These are phyloP conservation scores for Xenopus borealis DNA, from an alignment of 2,113 vertebrate genomes.

Conservation along the genomic window DNA sequence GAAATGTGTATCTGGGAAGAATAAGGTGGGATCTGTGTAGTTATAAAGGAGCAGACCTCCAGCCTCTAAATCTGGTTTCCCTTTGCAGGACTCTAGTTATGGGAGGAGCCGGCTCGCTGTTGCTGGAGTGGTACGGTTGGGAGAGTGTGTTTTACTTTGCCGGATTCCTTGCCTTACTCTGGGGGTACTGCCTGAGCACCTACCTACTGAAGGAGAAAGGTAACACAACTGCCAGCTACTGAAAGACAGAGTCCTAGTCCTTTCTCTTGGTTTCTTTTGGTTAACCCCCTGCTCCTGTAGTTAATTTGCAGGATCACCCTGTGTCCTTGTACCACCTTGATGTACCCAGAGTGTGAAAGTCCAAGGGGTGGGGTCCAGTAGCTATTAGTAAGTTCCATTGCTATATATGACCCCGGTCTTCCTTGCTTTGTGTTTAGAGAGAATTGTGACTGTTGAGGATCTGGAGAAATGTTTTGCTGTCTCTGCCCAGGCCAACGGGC, in stretches of 20 bases:
- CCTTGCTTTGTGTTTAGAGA: constrained; percentile 61
- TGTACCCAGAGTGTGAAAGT: no score
- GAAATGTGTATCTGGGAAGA: background rate
- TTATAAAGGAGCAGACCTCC: no score
- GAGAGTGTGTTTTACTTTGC: constrained; percentile 88
- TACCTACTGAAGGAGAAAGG: constrained; percentile 83
- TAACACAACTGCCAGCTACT: constrained; percentile 42
- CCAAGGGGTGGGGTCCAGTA: no score
- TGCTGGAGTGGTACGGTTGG: constrained; percentile 88
- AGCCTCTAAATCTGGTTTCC: background rate
- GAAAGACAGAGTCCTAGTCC: no score
- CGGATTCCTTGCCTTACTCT: constrained; percentile 81
- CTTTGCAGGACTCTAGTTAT: constrained; percentile 79
- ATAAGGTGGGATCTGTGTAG: no score
- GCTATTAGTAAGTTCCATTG: no score
- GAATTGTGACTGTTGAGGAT: constrained; percentile 72
- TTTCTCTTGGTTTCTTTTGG: no score
- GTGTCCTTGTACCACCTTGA: no score
- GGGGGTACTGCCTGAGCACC: constrained; percentile 89
- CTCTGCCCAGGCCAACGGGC: constrained; percentile 74
- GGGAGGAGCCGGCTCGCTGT: constrained; percentile 82
- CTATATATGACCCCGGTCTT: no score
- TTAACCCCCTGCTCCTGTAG: no score
- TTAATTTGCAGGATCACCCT: no score
- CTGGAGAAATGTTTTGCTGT: constrained; percentile 66